These are phyloP conservation scores for Drosophila watanabei DNA, from an alignment of 1,140 invertebrate species.

Conservation along the genomic window DNA sequence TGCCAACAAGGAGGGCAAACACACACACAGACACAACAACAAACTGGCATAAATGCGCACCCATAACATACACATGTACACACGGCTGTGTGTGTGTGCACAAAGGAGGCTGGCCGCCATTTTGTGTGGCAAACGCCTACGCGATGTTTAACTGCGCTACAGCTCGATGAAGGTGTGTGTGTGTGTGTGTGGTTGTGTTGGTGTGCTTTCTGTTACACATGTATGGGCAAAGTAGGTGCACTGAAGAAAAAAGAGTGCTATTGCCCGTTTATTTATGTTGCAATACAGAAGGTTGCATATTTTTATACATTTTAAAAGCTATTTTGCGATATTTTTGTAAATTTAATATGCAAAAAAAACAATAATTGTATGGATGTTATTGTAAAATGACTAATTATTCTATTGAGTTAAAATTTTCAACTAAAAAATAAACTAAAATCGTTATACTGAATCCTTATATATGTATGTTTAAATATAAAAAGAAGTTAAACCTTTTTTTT, in stretches of 20 bases:
- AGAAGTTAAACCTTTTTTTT: too few species aligned
- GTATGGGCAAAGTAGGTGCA: constrained; percentile 14
- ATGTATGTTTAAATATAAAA: not conserved
- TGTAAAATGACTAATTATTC: not conserved
- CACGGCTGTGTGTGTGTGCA: constrained; percentile 50
- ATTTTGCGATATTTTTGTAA: not conserved
- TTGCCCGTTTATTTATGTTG: not conserved
- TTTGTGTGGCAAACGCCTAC: constrained; percentile 77
- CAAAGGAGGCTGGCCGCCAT: constrained; percentile 77
- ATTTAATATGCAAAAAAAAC: not conserved
- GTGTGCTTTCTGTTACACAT: constrained; percentile 22
- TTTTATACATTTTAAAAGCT: not conserved
- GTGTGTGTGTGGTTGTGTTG: constrained; percentile 31
- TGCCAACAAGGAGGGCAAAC: constrained; percentile 25
- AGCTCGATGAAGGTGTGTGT: constrained; percentile 25
- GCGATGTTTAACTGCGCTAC: constrained; percentile 52
- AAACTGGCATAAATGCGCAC: not conserved
- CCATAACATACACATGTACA: constrained; percentile 9
- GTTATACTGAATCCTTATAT: not conserved
- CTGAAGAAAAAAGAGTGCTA: not conserved
- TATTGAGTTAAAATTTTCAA: not conserved
- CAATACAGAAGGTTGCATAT: rapidly evolving
- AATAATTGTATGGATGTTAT: not conserved
- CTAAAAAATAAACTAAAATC: not conserved
- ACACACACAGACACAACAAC: constrained; percentile 27